A percentile compares a stretch with the other conserved stretches of the same genome.
phyloP scores from a whole-genome alignment of 2,888 invertebrate genomes.

The Metopia argyrocephala region DNA sequence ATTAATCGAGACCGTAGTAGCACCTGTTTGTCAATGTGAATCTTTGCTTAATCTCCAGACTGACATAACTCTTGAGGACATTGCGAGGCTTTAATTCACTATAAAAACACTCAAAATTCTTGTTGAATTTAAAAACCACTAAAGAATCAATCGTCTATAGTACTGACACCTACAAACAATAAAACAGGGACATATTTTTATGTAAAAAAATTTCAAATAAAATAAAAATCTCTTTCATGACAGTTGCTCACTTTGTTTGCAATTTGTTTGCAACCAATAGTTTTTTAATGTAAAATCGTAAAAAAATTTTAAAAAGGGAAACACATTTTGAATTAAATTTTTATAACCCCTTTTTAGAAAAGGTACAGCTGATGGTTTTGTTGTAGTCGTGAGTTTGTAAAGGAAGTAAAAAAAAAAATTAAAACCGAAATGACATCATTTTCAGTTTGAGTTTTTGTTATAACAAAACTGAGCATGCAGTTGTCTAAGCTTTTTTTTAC shows the following conservation, averaged over 20 bases:
- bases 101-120: too few species aligned
- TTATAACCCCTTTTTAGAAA: background rate
- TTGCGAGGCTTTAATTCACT: too few species aligned
- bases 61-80: too few species aligned
- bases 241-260: slow-evolving; percentile 11
- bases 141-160: background rate
- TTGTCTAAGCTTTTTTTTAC: slow-evolving; percentile 10
- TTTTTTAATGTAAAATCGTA: slow-evolving; percentile 18
- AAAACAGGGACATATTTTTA: slow-evolving; percentile 17
- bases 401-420: background rate
- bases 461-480: background rate
- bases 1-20: too few species aligned
- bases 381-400: background rate
- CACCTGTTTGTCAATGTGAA: too few species aligned
- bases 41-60: too few species aligned
- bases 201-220: slow-evolving; percentile 32
- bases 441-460: slow-evolving; percentile 15
- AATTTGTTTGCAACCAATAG: slow-evolving; percentile 6
- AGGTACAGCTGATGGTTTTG: background rate
- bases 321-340: slow-evolving; percentile 47
- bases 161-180: background rate
- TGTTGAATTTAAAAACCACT: background rate
- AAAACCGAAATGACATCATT: background rate
- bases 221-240: slow-evolving; percentile 28
- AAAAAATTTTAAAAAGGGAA: slow-evolving; percentile 29